phyloP scores from a whole-genome alignment of 2,797 vertebrate genomes.

The Hylomyscus alleni region DNA sequence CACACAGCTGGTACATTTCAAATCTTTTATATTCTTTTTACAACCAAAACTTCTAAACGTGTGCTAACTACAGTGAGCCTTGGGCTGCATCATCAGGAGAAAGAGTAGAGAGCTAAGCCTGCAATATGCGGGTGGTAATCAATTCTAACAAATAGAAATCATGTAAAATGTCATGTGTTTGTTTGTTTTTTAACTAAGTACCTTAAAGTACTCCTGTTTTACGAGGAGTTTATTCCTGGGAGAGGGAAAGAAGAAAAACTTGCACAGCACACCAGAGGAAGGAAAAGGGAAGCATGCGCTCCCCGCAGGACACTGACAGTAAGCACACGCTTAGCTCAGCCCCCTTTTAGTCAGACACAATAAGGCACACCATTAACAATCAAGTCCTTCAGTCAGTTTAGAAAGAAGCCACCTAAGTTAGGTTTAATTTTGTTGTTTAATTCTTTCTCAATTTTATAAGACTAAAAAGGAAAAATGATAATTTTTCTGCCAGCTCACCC shows the following conservation, averaged over 20 bases:
- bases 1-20: slow-evolving; percentile 33
- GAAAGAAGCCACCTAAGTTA: slow-evolving; percentile 69
- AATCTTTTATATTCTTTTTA: slow-evolving; percentile 18
- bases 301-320: slow-evolving; percentile 22
- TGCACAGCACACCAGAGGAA: neutral
- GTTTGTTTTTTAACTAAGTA: slow-evolving; percentile 29
- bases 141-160: slow-evolving; percentile 36
- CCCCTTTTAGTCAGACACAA: slow-evolving; percentile 59
- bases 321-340: slow-evolving; percentile 24
- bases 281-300: neutral
- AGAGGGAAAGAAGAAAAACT: neutral
- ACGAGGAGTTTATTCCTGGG: slow-evolving; percentile 27
- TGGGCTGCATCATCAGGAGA: neutral
- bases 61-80: slow-evolving; percentile 5
- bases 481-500: slow-evolving; percentile 39
- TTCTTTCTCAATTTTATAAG: slow-evolving; percentile 71
- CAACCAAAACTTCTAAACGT: neutral
- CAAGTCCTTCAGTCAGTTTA: slow-evolving; percentile 68
- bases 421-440: neutral
- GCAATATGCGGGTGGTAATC: neutral
- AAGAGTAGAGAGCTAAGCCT: neutral
- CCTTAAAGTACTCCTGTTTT: neutral
- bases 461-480: slow-evolving; percentile 65
- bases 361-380: slow-evolving; percentile 67
- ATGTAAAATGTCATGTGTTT: neutral